These are phyloP conservation scores for Netelia melanura DNA, from an alignment of 2,888 invertebrate genomes.

Conservation along the genomic window DNA sequence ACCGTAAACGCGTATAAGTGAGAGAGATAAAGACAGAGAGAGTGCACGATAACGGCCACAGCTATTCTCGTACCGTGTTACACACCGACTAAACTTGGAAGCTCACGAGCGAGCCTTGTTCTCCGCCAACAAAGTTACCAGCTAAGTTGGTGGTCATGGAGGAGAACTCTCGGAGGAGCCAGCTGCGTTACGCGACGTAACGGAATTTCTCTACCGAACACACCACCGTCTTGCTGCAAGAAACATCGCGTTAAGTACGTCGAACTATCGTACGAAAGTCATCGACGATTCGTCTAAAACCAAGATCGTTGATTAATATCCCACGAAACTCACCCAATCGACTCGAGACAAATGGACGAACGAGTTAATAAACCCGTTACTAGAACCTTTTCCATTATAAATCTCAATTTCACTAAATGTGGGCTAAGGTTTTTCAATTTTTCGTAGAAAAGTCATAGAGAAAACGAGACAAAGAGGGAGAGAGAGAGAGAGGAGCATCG, in stretches of 20 bases:
- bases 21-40: not conserved
- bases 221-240: not conserved
- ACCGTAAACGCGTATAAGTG: not conserved
- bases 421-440: conserved; percentile 20
- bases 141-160: conserved; percentile 19
- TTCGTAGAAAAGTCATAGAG: conserved; percentile 3
- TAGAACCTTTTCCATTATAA: no score
- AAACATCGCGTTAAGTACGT: conserved; percentile 4
- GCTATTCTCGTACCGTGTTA: conserved; percentile 40
- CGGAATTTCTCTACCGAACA: conserved; percentile 25
- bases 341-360: not conserved
- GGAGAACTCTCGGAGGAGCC: conserved; percentile 7
- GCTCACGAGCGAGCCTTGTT: conserved; percentile 40
- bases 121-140: conserved; percentile 58
- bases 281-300: not conserved
- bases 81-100: conserved; percentile 54
- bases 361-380: no score
- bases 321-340: not conserved
- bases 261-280: not conserved
- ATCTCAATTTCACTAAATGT: no score
- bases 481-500: conserved; percentile 22
- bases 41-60: conserved; percentile 17
- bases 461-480: not conserved
- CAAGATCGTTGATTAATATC: not conserved
- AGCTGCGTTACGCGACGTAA: conserved; percentile 28